phyloP scores from a whole-genome alignment of 2,113 vertebrate genomes.

The Strigops habroptila region DNA sequence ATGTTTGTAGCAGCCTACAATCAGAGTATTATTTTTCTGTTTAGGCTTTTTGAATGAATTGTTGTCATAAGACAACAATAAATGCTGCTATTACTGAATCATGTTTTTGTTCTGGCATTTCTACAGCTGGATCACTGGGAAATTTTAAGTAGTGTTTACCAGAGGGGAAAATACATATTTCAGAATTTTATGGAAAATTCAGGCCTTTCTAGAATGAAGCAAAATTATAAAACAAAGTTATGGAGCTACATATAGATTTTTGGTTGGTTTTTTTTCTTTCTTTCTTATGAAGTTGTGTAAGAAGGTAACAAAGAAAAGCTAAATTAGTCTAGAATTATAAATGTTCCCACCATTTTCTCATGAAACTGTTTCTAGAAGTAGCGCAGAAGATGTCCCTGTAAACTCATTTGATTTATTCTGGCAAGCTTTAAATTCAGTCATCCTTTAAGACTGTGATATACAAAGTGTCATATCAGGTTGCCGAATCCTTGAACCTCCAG shows the following conservation, averaged over 20 bases:
- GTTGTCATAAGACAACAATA: not conserved
- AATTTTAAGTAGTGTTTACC: not conserved
- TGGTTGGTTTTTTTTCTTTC: not conserved
- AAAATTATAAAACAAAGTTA: not conserved
- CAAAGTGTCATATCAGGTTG: not conserved
- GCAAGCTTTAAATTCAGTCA: not conserved
- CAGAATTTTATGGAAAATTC: not conserved
- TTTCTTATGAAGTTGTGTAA: not conserved
- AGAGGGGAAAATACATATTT: not conserved
- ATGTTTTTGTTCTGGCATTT: not conserved
- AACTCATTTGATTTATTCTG: not conserved
- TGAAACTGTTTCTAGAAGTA: not conserved
- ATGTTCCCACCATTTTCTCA: not conserved
- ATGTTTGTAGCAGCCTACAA: not conserved
- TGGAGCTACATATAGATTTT: not conserved
- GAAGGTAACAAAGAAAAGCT: not conserved
- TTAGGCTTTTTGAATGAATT: not conserved
- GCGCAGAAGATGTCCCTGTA: not conserved
- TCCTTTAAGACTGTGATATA: not conserved
- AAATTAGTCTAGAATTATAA: not conserved
- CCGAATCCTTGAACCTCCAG: not conserved
- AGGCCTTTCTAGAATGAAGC: not conserved
- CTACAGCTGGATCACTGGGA: not conserved
- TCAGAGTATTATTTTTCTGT: not conserved
- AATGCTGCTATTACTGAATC: not conserved